Evolutionary conservation across 2,888 invertebrate species (phyloP).

Genomic region (Limnephilus auricula): DNA sequence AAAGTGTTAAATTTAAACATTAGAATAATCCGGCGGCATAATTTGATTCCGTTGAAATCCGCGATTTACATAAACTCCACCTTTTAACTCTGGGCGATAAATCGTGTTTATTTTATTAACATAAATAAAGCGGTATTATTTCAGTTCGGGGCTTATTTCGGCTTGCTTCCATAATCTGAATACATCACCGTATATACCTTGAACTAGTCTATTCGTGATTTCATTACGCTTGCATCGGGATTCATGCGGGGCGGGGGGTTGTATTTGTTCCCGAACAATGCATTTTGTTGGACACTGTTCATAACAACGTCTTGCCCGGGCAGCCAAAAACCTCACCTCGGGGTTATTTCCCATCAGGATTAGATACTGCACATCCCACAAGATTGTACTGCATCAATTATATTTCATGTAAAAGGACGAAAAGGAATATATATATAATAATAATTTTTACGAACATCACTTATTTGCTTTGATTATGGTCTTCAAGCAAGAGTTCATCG

Average conservation of each 20-base stretch:
- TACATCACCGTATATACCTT: not conserved
- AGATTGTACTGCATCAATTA: not conserved
- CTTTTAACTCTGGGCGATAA: not conserved
- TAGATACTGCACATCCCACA: not conserved
- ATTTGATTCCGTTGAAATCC: not conserved
- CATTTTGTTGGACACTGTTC: slow-evolving; percentile 4
- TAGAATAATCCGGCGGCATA: not conserved
- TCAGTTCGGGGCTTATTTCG: not conserved
- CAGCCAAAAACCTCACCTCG: not conserved
- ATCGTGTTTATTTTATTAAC: slow-evolving; percentile 2
- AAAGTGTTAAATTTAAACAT: not conserved
- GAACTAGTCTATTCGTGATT: not conserved
- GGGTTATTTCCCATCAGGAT: not conserved
- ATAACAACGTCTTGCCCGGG: not conserved
- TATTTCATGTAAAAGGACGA: not conserved
- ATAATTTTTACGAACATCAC: not conserved
- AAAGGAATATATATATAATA: not conserved
- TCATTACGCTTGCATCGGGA: not conserved
- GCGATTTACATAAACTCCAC: not conserved
- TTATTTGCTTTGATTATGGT: too few species aligned
- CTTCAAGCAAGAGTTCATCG: too few species aligned
- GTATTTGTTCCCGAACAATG: slow-evolving; percentile 9
- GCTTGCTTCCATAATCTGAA: not conserved
- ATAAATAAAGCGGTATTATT: slow-evolving; percentile 5
- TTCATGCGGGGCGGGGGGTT: not conserved